A percentile compares a stretch with the other conserved stretches of the same genome.
Conservation (phyloP, 2,888 invertebrate genomes). For the Hirtodrosophila duncani region DNA sequence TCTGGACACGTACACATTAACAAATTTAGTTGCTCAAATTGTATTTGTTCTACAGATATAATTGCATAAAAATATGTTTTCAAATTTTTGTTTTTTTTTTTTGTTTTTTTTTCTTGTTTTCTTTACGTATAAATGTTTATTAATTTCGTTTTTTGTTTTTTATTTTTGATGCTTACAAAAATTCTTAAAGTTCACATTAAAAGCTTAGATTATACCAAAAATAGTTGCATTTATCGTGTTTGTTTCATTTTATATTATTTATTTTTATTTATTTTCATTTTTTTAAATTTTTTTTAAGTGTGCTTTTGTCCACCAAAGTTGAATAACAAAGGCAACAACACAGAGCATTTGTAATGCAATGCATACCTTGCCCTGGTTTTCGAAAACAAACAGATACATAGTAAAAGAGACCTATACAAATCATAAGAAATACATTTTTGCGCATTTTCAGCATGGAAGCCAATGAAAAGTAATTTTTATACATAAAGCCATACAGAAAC, state of each 20-base stretch:
- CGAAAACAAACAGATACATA: slow-evolving; percentile 25
- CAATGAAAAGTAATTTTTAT: slow-evolving; percentile 42
- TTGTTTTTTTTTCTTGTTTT: slow-evolving; percentile 12
- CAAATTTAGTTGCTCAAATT: slow-evolving; percentile 39
- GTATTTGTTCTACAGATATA: slow-evolving; percentile 23
- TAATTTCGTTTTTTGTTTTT: slow-evolving; percentile 12
- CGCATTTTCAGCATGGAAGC: slow-evolving; percentile 63
- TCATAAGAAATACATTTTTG: slow-evolving; percentile 31
- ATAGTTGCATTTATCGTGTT: slow-evolving; percentile 16
- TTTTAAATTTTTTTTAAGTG: not conserved
- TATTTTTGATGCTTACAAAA: slow-evolving; percentile 48
- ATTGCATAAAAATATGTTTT: slow-evolving; percentile 1
- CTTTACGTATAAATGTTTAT: slow-evolving; percentile 12
- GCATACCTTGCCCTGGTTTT: slow-evolving; percentile 54
- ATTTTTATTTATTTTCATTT: slow-evolving; percentile 6
- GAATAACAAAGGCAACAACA: slow-evolving; percentile 32
- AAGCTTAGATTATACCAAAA: slow-evolving; percentile 57
- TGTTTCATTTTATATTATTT: slow-evolving; percentile 9
- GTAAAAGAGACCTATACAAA: slow-evolving; percentile 39
- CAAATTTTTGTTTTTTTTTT: slow-evolving; percentile 3
- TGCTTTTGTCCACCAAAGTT: slow-evolving; percentile 4
- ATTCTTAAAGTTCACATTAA: slow-evolving; percentile 55
- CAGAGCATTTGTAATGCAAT: slow-evolving; percentile 66
- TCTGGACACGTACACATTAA: slow-evolving; percentile 36
- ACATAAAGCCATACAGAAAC: slow-evolving; percentile 59